These are phyloP conservation scores for Megaustenia siamemsis DNA, from an alignment of 2,888 invertebrate genomes.

Conservation along the genomic window DNA sequence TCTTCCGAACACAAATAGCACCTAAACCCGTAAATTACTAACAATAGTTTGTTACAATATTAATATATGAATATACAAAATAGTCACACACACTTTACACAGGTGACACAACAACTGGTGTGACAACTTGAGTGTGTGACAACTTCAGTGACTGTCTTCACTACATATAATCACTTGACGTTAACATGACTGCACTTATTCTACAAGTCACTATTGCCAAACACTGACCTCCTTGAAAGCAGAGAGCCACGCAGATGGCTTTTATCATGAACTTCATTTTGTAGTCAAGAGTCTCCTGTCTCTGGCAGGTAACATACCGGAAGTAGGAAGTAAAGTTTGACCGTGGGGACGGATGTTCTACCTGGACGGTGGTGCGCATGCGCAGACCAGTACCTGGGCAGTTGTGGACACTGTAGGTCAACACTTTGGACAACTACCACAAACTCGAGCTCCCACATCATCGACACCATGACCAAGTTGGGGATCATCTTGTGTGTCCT, in stretches of 20 bases:
- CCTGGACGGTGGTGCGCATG: not conserved
- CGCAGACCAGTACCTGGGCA: not conserved
- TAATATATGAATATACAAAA: too few relatives aligned
- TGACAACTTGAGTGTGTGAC: too few relatives aligned
- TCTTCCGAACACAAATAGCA: too few relatives aligned
- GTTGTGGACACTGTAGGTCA: not conserved
- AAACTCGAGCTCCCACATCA: not conserved
- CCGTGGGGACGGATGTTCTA: slow-evolving; percentile 10
- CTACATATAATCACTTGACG: too few relatives aligned
- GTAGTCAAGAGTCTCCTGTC: not conserved
- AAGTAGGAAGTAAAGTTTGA: slow-evolving; percentile 39
- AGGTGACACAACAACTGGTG: too few relatives aligned
- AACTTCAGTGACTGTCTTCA: too few relatives aligned
- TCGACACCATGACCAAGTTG: not conserved
- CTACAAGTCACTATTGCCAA: too few relatives aligned
- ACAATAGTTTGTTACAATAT: too few relatives aligned
- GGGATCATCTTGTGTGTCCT: not conserved
- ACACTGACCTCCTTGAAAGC: not conserved
- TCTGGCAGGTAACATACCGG: not conserved
- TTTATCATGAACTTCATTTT: not conserved
- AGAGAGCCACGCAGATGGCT: not conserved
- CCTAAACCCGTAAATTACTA: too few relatives aligned
- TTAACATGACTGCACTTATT: too few relatives aligned
- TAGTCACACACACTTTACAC: too few relatives aligned
- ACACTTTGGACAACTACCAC: not conserved